These are phyloP conservation scores for Drosophila parthenogenetica DNA, from an alignment of 2,888 invertebrate species.

Conservation along the genomic window DNA sequence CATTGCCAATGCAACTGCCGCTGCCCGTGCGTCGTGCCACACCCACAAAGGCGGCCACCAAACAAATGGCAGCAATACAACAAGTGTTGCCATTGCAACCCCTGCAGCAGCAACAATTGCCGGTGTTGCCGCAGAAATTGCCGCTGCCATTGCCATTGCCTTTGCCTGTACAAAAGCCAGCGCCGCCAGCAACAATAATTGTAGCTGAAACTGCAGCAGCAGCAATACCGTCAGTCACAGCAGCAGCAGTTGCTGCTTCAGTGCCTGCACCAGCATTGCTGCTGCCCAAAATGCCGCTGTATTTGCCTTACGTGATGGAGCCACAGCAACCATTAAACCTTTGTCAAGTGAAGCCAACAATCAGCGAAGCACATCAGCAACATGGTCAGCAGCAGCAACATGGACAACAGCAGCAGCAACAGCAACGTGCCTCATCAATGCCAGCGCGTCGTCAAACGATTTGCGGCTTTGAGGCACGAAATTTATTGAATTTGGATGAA, in stretches of 20 bases:
- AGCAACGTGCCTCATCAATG: conserved; percentile 55
- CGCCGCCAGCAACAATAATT: conserved; percentile 3
- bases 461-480: conserved; percentile 80
- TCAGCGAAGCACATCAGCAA: conserved; percentile 22
- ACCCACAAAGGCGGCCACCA: conserved; percentile 69
- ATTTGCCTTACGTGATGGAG: conserved; percentile 65
- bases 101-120: conserved; percentile 20
- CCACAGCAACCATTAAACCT: conserved; percentile 72
- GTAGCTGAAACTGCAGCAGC: conserved; percentile 2
- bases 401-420: conserved; percentile 31
- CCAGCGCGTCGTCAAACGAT: conserved; percentile 80
- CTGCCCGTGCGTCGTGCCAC: conserved; percentile 37
- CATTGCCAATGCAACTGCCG: not conserved
- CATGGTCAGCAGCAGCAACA: conserved; percentile 29
- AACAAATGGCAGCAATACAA: conserved; percentile 55
- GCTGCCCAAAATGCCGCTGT: conserved; percentile 69
- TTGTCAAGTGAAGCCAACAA: conserved; percentile 53
- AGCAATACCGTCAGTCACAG: conserved; percentile 10
- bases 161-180: conserved; percentile 10
- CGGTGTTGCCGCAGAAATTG: conserved; percentile 5
- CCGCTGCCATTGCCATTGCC: conserved; percentile 9
- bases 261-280: conserved; percentile 33
- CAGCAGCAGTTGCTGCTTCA: conserved; percentile 5
- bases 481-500: conserved; percentile 72
- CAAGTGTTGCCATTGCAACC: conserved; percentile 25